phyloP scores from a whole-genome alignment of 1,140 invertebrate species.

The Anthonomus grandis region DNA sequence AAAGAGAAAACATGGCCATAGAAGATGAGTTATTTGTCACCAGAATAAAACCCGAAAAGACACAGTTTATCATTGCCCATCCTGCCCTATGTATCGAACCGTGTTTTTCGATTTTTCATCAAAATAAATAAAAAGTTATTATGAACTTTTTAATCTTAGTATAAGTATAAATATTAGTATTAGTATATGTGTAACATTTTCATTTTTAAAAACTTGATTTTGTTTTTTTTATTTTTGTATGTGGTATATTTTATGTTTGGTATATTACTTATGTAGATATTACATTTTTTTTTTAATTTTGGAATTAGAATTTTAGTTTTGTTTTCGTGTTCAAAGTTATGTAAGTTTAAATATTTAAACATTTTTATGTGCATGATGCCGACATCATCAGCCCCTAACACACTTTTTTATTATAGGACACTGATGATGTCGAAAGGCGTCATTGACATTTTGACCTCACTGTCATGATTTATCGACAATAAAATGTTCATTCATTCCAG shows the following conservation, averaged over 20 bases:
- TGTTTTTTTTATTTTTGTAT: not conserved
- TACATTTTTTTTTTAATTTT: not conserved
- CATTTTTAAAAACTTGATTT: not conserved
- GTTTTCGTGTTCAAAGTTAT: no score
- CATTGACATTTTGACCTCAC: not conserved
- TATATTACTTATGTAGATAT: not conserved
- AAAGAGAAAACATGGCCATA: not conserved
- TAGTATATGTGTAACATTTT: not conserved
- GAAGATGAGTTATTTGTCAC: not conserved
- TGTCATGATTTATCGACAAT: no score
- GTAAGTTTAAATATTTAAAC: no score
- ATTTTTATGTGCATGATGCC: no score
- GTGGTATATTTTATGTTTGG: not conserved
- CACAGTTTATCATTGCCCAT: not conserved
- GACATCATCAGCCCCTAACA: constrained; percentile 1
- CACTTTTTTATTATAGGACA: not conserved
- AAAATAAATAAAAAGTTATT: not conserved
- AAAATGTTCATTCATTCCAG: no score
- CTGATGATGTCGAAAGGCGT: no score
- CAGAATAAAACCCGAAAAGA: not conserved
- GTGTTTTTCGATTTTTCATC: no score
- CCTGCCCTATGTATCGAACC: not conserved
- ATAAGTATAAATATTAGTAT: not conserved
- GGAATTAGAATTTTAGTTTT: not conserved
- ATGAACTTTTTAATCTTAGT: not conserved